Evolutionary conservation across 2,113 vertebrate species (phyloP).

Genomic region (Muntiacus muntjak): DNA sequence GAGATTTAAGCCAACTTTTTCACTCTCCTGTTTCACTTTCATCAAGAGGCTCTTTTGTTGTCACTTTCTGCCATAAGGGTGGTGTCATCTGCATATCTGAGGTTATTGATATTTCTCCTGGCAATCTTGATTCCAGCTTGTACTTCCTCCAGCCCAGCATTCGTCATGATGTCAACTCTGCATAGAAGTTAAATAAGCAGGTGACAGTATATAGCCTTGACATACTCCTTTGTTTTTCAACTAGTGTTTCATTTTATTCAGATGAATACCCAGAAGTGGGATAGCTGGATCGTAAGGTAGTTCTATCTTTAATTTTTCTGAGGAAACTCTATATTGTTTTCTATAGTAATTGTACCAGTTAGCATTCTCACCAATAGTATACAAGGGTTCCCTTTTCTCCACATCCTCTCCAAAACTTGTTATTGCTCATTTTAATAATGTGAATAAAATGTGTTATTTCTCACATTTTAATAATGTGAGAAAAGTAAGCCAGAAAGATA

Average conservation of each 20-base stretch:
- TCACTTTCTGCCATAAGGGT: too few relatives aligned
- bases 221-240: not conserved
- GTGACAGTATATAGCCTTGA: too few relatives aligned
- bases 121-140: too few relatives aligned
- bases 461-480: not conserved
- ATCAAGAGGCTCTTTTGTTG: too few relatives aligned
- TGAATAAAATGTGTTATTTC: not conserved
- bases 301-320: not conserved
- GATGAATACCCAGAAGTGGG: not conserved
- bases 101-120: too few relatives aligned
- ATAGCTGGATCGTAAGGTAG: not conserved
- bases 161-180: too few relatives aligned
- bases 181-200: too few relatives aligned
- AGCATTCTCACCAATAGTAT: not conserved
- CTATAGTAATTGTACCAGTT: not conserved
- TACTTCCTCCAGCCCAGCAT: too few relatives aligned
- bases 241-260: not conserved
- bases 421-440: not conserved
- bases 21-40: too few relatives aligned
- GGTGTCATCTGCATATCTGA: too few relatives aligned
- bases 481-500: not conserved
- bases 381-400: not conserved
- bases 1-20: too few relatives aligned
- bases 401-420: not conserved
- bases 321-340: not conserved